phyloP scores from a whole-genome alignment of 1,140 invertebrate genomes.

The Formica selysi region DNA sequence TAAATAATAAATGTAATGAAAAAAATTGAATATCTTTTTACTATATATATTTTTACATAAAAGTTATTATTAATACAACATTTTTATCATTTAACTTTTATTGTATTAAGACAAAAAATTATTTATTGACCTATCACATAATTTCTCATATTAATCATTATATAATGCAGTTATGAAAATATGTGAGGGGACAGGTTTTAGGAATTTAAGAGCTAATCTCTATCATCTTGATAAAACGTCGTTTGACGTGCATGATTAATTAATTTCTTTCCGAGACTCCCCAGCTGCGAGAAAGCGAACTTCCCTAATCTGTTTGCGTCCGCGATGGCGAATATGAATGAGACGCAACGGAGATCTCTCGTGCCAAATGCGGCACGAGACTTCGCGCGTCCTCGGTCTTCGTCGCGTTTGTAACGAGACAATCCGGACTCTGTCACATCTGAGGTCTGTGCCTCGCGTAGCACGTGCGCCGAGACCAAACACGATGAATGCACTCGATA shows the following conservation, averaged over 20 bases:
- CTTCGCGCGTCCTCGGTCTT: not conserved
- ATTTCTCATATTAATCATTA: not conserved
- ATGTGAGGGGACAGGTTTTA: too few relatives aligned
- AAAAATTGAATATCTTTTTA: not conserved
- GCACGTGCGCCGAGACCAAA: slow-evolving; percentile 49
- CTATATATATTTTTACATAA: too few relatives aligned
- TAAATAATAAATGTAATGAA: not conserved
- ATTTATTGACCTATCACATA: not conserved
- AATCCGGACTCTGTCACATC: not conserved
- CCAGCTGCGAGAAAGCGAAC: slow-evolving; percentile 24
- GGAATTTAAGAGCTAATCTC: slow-evolving; percentile 7
- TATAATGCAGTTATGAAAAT: not conserved
- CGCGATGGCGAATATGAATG: slow-evolving; percentile 52
- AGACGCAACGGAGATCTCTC: slow-evolving; percentile 53
- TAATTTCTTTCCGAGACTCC: slow-evolving; percentile 28
- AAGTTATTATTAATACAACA: too few relatives aligned
- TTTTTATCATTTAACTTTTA: too few relatives aligned
- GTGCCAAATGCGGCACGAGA: slow-evolving; percentile 51
- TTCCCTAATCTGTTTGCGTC: slow-evolving; percentile 35
- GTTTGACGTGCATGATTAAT: slow-evolving; percentile 19
- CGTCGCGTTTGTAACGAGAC: slow-evolving; percentile 35
- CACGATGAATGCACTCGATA: slow-evolving; percentile 66
- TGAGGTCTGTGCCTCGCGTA: slow-evolving; percentile 25
- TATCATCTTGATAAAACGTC: not conserved
- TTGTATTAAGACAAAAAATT: too few relatives aligned